Percentiles rank a stretch among this genome's conserved stretches.
Evolutionary conservation across 2,113 vertebrate genomes (phyloP).

Genomic region (Podarcis muralis): DNA sequence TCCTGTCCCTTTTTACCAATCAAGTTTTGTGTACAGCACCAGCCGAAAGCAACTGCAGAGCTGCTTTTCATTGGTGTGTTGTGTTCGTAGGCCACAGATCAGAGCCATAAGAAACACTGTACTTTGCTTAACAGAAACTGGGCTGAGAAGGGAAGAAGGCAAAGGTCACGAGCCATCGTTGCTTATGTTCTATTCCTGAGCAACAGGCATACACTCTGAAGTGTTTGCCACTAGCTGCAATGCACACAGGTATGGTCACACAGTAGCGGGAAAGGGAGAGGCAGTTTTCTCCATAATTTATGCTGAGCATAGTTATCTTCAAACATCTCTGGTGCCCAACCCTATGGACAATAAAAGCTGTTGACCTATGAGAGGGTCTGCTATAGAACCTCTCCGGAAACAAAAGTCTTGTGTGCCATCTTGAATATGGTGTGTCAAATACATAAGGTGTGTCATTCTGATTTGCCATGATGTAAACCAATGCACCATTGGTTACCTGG

Average conservation of each 20-base stretch:
- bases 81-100: background rate
- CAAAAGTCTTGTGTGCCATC: background rate
- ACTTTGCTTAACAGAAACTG: conserved; percentile 69
- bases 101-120: background rate
- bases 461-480: background rate
- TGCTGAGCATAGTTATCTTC: conserved; percentile 22
- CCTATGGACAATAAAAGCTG: background rate
- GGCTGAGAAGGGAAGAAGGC: conserved; percentile 20
- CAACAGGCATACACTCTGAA: conserved; percentile 1
- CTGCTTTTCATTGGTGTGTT: background rate
- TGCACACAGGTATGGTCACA: background rate
- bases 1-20: background rate
- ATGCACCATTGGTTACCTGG: background rate
- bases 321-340: background rate
- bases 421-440: background rate
- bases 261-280: background rate
- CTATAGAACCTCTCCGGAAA: background rate
- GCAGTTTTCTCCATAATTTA: conserved; percentile 23
- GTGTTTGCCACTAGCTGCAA: background rate
- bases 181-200: background rate
- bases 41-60: background rate
- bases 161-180: background rate
- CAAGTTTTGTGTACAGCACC: background rate
- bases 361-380: background rate
- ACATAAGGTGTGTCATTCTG: background rate